Base-by-base conservation (phyloP, 1,140 invertebrate genomes). In the Drosophila sp. region DNA sequence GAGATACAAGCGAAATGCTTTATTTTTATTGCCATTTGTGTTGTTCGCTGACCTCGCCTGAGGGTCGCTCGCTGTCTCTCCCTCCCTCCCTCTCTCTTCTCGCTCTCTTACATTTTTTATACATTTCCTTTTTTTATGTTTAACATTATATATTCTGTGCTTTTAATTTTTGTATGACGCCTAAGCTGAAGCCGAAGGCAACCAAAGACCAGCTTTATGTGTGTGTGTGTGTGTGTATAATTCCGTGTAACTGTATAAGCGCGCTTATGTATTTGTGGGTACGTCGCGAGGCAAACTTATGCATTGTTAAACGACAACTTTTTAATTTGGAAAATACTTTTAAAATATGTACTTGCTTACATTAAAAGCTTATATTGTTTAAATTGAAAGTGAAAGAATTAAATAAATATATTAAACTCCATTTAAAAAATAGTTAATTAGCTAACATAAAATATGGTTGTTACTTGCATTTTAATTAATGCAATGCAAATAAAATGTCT, bases 1-100 rank as follows among this genome's bases (percentile, higher is more conserved):
- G 82, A 78, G 81, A 86, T 75, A 86, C 82, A 78, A 63, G 71
- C 66, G 72, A 78, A 82, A 89, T 86, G 75, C 41, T 89, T 87
- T 76, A 78, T 78, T 76, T 86, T 89, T 76, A 82, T 72, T 76
- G 72, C 66, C 71, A 46, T 80, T 57, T 48, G 41, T 45, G 40
- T 59, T 65, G n/a, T 48, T 45, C 27, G 18, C 18, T 70, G 57
- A 45, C 66, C 46, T 25, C 45, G 21, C 64, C 43, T 9, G 14
- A 13, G 18, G 18, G 11, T 13, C 18, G 21, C 27, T 45, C 34
- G 13, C 11, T 41, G 18, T 38, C 27, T 34, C 7, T 8, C 18
- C 9, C 50, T 9, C 11, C 36, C 8, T 21, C 46, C 9, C 11
- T 32, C 9, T 27, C 21, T n/a, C 9, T 18, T 18, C n/a, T 53